phyloP scores from a whole-genome alignment of 2,113 vertebrate genomes.

The Oriolus oriolus region DNA sequence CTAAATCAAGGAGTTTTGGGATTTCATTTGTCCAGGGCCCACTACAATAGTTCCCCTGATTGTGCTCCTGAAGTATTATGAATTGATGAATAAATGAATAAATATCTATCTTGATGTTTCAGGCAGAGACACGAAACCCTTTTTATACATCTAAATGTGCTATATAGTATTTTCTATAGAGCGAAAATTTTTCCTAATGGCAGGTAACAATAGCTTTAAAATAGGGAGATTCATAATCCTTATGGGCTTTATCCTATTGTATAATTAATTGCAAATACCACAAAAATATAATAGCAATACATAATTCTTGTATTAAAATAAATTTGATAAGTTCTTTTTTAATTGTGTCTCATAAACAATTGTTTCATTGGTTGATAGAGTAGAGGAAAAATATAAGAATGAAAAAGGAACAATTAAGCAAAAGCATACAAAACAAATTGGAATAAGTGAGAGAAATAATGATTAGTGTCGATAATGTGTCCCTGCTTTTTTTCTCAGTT shows the following conservation, averaged over 20 bases:
- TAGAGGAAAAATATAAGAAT: not conserved
- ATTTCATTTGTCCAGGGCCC: not conserved
- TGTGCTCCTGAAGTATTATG: not conserved
- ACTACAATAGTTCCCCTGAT: not conserved
- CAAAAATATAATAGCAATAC: not conserved
- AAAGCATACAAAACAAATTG: not conserved
- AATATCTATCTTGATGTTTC: not conserved
- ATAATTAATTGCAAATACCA: not conserved
- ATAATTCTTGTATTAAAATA: not conserved
- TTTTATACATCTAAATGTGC: not conserved
- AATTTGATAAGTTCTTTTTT: not conserved
- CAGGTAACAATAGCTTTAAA: not conserved
- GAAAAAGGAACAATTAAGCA: not conserved
- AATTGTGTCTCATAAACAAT: not conserved
- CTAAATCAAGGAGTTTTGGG: not conserved
- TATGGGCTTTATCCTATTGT: not conserved
- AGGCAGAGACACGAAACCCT: not conserved
- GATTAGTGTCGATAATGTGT: not conserved
- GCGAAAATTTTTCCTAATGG: not conserved
- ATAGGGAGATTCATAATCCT: not conserved
- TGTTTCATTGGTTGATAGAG: not conserved
- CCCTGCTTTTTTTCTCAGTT: not conserved
- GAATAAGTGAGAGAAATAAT: not conserved
- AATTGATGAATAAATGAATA: slow-evolving; percentile 40
- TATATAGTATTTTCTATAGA: not conserved